phyloP scores from a whole-genome alignment of 2,888 invertebrate species.

The Pegoplata infirma region DNA sequence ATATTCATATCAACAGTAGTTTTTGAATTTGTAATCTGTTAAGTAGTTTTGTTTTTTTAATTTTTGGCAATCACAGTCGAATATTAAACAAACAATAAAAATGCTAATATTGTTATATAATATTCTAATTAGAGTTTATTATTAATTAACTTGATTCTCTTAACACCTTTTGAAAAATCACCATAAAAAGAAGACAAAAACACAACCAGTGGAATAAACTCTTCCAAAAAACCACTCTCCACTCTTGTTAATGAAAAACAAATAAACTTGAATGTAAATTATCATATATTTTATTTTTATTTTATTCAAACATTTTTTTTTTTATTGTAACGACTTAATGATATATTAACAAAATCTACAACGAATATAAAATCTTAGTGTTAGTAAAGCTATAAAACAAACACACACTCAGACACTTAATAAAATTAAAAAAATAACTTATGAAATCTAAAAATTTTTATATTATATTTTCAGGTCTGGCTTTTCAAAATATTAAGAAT shows the following conservation, averaged over 20 bases:
- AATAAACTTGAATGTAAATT: not conserved
- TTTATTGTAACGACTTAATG: not conserved
- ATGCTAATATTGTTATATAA: constrained; percentile 3
- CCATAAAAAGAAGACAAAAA: not conserved
- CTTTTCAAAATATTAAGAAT: not conserved
- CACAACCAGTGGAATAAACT: not conserved
- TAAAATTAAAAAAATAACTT: not conserved
- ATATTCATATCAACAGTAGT: not conserved
- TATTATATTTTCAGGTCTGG: not conserved
- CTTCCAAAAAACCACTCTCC: too few relatives aligned
- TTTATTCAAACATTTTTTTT: not conserved
- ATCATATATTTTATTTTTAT: not conserved
- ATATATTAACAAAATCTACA: not conserved
- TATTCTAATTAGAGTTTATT: constrained; percentile 11
- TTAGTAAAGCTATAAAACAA: constrained; percentile 5
- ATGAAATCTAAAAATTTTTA: too few relatives aligned
- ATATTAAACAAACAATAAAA: not conserved
- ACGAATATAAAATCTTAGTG: not conserved
- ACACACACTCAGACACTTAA: not conserved
- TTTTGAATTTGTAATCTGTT: too few relatives aligned
- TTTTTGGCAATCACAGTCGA: not conserved
- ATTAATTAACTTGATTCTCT: constrained; percentile 2
- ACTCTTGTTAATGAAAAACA: not conserved
- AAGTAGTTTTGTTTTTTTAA: not conserved
- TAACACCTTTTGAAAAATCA: constrained; percentile 14